Evolutionary conservation across 1,140 invertebrate species (phyloP).

Genomic region (Lucilia cuprina): DNA sequence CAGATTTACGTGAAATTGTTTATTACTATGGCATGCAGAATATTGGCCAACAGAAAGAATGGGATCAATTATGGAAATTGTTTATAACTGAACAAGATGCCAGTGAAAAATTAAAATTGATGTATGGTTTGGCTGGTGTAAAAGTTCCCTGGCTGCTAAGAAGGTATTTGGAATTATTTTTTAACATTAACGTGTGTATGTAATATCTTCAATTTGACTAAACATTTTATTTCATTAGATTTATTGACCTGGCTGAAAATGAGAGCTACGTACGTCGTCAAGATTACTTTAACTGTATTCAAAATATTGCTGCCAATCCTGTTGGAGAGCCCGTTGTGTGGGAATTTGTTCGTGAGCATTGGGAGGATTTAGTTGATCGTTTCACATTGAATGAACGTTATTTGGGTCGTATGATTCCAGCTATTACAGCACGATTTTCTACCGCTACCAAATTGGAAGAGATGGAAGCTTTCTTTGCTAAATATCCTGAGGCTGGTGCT

Average conservation of each 20-base stretch:
- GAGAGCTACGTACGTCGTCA: conserved; percentile 80
- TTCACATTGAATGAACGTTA: conserved; percentile 84
- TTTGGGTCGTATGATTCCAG: conserved; percentile 76
- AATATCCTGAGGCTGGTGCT: conserved; percentile 87
- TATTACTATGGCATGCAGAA: conserved; percentile 72
- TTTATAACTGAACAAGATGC: conserved; percentile 78
- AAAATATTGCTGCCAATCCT: conserved; percentile 74
- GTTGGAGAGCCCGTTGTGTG: conserved; percentile 78
- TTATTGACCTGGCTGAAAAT: conserved; percentile 74
- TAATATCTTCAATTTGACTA: background rate
- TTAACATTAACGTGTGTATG: too few relatives aligned
- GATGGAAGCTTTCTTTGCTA: conserved; percentile 78
- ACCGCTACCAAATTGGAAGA: conserved; percentile 74
- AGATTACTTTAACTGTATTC: conserved; percentile 80
- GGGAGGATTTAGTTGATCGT: conserved; percentile 73
- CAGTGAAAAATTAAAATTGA: conserved; percentile 75
- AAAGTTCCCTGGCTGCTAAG: conserved; percentile 66
- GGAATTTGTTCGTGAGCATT: conserved; percentile 80
- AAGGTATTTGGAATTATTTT: conserved; percentile 26
- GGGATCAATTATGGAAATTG: conserved; percentile 78
- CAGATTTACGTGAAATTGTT: conserved; percentile 75
- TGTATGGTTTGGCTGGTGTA: conserved; percentile 73
- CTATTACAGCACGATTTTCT: conserved; percentile 73
- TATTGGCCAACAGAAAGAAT: conserved; percentile 66
- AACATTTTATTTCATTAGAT: conserved; percentile 64